phyloP scores from a whole-genome alignment of 2,113 vertebrate genomes.

The Microtus pennsylvanicus region DNA sequence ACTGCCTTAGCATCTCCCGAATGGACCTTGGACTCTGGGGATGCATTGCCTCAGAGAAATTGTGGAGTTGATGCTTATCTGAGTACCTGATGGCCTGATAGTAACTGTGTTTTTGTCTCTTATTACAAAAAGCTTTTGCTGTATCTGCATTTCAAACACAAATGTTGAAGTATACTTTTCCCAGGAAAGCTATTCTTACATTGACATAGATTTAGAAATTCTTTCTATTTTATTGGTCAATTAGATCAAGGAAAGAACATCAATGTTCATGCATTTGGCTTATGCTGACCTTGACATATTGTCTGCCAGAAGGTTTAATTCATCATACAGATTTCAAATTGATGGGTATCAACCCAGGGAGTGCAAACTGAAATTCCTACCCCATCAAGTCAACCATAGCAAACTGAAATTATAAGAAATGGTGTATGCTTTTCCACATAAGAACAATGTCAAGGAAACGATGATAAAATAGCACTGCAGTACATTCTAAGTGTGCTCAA shows the following conservation, averaged over 20 bases:
- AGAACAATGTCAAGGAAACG: background rate
- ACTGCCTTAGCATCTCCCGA: background rate
- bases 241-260: background rate
- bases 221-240: background rate
- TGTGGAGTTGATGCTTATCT: background rate
- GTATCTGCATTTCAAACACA: background rate
- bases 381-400: background rate
- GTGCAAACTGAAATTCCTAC: background rate
- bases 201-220: background rate
- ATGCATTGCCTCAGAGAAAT: background rate
- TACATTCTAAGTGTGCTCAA: background rate
- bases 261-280: background rate
- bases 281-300: background rate
- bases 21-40: background rate
- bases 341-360: background rate
- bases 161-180: background rate
- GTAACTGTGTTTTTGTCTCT: background rate
- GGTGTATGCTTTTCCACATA: background rate
- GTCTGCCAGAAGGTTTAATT: background rate
- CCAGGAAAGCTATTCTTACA: background rate
- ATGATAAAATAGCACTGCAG: background rate
- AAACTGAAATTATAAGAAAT: background rate
- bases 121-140: background rate
- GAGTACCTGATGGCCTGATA: background rate
- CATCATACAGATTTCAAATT: background rate